A percentile compares a stretch with the other conserved stretches of the same genome.
Conservation (phyloP, 1,140 invertebrate genomes). For the Bombus sylvicola region DNA sequence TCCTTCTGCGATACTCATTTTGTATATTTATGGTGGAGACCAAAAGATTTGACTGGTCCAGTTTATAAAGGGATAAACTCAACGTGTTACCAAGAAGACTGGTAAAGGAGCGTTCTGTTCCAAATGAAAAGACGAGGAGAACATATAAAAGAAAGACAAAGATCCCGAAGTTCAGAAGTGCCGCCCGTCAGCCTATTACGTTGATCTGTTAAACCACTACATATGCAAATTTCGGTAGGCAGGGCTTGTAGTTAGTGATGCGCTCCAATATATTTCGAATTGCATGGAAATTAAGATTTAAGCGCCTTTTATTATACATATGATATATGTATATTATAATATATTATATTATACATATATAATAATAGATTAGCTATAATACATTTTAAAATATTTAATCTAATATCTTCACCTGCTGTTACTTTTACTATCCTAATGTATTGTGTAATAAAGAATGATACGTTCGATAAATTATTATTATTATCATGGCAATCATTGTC, state of each 20-base stretch:
- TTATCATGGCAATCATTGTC: too few species aligned
- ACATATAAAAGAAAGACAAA: neutral
- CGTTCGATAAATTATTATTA: neutral
- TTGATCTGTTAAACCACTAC: conserved; percentile 3
- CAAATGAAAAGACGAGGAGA: neutral
- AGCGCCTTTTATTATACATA: neutral
- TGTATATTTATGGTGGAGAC: neutral
- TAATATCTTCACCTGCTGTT: too few species aligned
- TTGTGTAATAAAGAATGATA: neutral
- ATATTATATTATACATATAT: too few species aligned
- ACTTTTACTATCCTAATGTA: too few species aligned
- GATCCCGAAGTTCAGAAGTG: neutral
- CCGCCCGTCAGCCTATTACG: neutral
- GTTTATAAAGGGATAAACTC: neutral
- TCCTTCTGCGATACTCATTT: neutral
- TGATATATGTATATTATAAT: too few species aligned
- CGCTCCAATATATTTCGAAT: neutral
- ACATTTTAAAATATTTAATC: too few species aligned
- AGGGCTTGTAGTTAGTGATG: neutral
- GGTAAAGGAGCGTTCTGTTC: neutral
- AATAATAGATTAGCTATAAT: too few species aligned
- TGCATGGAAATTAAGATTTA: neutral
- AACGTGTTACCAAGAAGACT: neutral
- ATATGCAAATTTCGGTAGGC: neutral
- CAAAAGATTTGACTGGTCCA: neutral